Base-by-base conservation (phyloP, 1,140 invertebrate species). In the Trichonephila clavata region DNA sequence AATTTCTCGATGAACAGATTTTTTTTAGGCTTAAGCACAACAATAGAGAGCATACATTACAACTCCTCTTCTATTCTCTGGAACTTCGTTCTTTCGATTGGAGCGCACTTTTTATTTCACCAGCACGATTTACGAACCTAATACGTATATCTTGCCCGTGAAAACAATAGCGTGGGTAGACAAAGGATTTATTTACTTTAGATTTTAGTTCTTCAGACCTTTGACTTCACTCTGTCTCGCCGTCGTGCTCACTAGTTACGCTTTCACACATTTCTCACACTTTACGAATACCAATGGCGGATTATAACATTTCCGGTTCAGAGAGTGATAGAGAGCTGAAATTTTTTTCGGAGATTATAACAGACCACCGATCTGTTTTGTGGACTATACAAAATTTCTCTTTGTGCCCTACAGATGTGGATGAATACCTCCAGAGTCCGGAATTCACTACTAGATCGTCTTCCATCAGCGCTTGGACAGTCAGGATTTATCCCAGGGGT, bases 391-490 rank as follows among this genome's bases (percentile, higher is more conserved):
- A 84, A 32, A 84, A 84, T 2, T 84, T 84, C 10, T 59, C 81
- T 6, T 24, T 84, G 13, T 84, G 81, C 6, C 81, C 81, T 59
- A 84, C 81, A n/a, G 81, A 84, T 59, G 81, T 84, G 43, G 50
- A 84, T 10, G 81, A 84, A 10, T 84, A 84, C 13, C 43, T 84
- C 10, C 81, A 84, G 14, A 84, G 81, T 59, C 81, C 81, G 24
- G 81, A 84, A 27, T 84, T 84, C 81, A 84, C 81, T 16, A 84
- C 81, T 21, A 59, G 81, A 43, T 50, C 81, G 5, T 84, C 81
- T 4, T 84, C 81, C 10, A 6, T 84, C 1, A 27, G 50, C 13
- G 27, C 50, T 8, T 84, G 81, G 81, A 59, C 81, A 10, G 81
- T 84, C 10, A 21, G 81, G 14, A n/a, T 84, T 14, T 84, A 84